Evolutionary conservation across 1,140 invertebrate species (phyloP), one percentile per base, ranked within the genome.

Genomic region (Rhynchophorus ferrugineus): DNA sequence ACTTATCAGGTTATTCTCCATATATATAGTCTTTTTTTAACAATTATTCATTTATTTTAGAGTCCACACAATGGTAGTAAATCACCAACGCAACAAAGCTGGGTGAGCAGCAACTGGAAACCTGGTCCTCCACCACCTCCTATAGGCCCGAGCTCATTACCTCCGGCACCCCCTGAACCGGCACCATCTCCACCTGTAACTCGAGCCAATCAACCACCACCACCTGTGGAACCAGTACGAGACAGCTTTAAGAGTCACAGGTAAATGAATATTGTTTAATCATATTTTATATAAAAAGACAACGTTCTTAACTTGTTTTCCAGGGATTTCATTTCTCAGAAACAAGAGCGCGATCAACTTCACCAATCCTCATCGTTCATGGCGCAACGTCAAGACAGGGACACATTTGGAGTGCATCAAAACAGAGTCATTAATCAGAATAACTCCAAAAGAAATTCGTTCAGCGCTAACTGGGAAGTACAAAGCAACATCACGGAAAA

Each of bases 81-180:
- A 51, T 63, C 62, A 0, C 62, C 62, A n/a, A 61, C 62, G 1
- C 61, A 62, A 34, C 61, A 62, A 48, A 67, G 60, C 38, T 69
- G 67, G 67, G 42, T 59, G 3, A 65, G 61, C 42, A 55, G 59
- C 3, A 61, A 61, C 47, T 69, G 68, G 68, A 67, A 66, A 57
- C 80, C 81, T 3, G 70, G 75, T 16, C 82, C 83, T 3, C 81
- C 82, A 2, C 81, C 82, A 3, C 83, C 83, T 39, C 80, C 81
- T 2, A 73, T 78, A 1, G 71, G 73, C 8, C 75, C 83, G 1
- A 81, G 79, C 0, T 81, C 81, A 1, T 66, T 83, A 50, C 80
- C 81, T 0, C 79, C 73, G 56, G 79, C 75, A 19, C 79, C 70
- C 51, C 75, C 82, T 53, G 70, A 83, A 59, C 70, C 86, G 53